phyloP scores from a whole-genome alignment of 2,888 invertebrate species.

The Torymus tubicola region DNA sequence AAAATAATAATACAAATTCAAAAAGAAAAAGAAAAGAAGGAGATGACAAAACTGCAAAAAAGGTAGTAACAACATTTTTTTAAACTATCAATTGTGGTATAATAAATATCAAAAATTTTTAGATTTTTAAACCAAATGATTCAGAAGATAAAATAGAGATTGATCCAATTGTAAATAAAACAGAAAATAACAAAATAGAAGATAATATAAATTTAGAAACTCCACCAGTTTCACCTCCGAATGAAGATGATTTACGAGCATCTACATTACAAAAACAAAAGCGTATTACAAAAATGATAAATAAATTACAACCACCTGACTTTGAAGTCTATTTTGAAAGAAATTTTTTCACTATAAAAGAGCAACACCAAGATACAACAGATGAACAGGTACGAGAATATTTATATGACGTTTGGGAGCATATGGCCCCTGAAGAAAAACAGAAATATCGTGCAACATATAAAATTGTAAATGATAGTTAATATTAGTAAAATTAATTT shows the following conservation, averaged over 20 bases:
- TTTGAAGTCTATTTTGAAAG: constrained; percentile 59
- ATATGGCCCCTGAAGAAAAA: constrained; percentile 56
- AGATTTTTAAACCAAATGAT: constrained; percentile 35
- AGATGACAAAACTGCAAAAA: constrained; percentile 23
- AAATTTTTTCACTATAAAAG: constrained; percentile 51
- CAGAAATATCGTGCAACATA: constrained; percentile 55
- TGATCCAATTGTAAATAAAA: constrained; percentile 14
- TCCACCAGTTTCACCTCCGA: constrained; percentile 54
- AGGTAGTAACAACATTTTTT: constrained; percentile 31
- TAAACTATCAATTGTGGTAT: background rate
- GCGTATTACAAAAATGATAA: constrained; percentile 53
- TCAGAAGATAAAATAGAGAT: constrained; percentile 19
- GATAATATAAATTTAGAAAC: constrained; percentile 55
- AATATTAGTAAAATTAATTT: constrained; percentile 20
- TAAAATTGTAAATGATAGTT: constrained; percentile 50
- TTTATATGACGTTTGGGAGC: constrained; percentile 54
- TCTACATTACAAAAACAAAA: constrained; percentile 52
- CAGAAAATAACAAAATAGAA: constrained; percentile 30
- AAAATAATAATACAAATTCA: constrained; percentile 21
- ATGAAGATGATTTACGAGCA: constrained; percentile 46
- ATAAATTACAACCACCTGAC: constrained; percentile 58
- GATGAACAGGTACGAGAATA: constrained; percentile 56
- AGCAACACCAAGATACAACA: constrained; percentile 54
- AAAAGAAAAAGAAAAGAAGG: constrained; percentile 55
- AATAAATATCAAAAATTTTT: constrained; percentile 15